Base-by-base conservation (phyloP, 1,140 invertebrate species). In the Vanessa tameamea region DNA sequence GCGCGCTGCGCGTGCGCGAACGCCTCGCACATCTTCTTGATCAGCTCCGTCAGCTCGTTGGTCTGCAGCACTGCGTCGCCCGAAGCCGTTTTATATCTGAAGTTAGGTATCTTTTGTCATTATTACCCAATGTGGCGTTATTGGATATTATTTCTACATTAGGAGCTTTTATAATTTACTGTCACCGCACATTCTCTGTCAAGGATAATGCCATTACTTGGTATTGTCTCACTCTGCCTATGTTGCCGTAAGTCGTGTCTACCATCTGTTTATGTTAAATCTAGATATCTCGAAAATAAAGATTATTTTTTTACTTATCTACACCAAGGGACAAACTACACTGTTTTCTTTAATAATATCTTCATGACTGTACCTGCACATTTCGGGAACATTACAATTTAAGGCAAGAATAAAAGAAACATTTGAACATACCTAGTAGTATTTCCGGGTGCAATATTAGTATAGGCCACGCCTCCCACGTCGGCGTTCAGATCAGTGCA, bases 11-110 rank as follows among this genome's bases (percentile, higher is more conserved):
- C 53, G 53, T 9, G 16, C 16, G 20, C 53, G 16, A 90, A 87
- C 0, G 88, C 85, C 6, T 92, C 86, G 63, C 82, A 92, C 88
- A 90, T 90, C 64, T 87, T 89, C 75, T 82, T 87, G 76, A 92
- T 87, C 12, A 92, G 50, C 8, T 90, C 86, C 0, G 88, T 69
- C 75, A 92, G 80, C 53, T 90, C 88, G 47, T 83, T 89, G 0
- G 86, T 84, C 37, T 85, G 85, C 7, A 89, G 53, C 4, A 86
- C 55, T 6, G 84, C 63, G 13, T 89, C 87, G 57, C 89, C 89
- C 9, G 84, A 75, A 11, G 89, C 89, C 43, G 83, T 87, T 72
- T 80, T 87, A 37, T 88, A 91, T 69, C 89, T 91, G 75, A 2
- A 80, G 79, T 26, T 51, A 3, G 14, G 0, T 31, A 31, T 31